A percentile compares a stretch with the other conserved stretches of the same genome.
Evolutionary conservation across 2,113 vertebrate genomes (phyloP).

Genomic region (Pogonocichla stellata): DNA sequence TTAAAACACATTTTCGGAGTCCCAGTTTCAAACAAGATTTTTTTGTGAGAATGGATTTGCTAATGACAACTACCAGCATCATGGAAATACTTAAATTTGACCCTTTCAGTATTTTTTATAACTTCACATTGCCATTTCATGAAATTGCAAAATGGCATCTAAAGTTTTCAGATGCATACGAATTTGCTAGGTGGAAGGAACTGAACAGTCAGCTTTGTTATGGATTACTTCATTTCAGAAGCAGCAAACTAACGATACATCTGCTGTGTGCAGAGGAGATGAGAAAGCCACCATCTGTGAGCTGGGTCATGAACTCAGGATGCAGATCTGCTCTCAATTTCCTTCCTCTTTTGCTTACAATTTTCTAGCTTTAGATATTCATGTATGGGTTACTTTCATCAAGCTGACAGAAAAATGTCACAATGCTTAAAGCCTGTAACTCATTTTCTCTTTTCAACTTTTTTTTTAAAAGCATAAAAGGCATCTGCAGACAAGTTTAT

Average conservation of each 20-base stretch:
- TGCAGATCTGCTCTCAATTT: slow-evolving; percentile 5
- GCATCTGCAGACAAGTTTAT: not conserved
- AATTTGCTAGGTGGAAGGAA: not conserved
- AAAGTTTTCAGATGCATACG: not conserved
- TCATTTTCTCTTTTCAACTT: not conserved
- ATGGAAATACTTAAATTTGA: not conserved
- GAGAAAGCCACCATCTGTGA: slow-evolving; percentile 35
- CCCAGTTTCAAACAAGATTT: not conserved
- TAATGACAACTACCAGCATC: not conserved
- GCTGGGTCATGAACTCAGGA: slow-evolving; percentile 3
- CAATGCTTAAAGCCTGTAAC: not conserved
- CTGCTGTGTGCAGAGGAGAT: not conserved
- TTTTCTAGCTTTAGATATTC: slow-evolving; percentile 25
- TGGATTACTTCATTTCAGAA: slow-evolving; percentile 8
- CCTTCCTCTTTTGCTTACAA: slow-evolving; percentile 22
- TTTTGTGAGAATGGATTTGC: not conserved
- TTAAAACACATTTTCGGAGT: not conserved
- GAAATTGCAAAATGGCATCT: not conserved
- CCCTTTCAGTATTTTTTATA: not conserved
- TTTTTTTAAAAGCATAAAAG: not conserved
- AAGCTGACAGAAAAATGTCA: not conserved
- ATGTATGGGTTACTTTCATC: not conserved
- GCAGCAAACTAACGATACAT: not conserved
- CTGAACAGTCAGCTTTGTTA: not conserved
- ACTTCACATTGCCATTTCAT: not conserved